Base-by-base conservation (phyloP, 2,888 invertebrate genomes). In the Balanococcus diminutus region DNA sequence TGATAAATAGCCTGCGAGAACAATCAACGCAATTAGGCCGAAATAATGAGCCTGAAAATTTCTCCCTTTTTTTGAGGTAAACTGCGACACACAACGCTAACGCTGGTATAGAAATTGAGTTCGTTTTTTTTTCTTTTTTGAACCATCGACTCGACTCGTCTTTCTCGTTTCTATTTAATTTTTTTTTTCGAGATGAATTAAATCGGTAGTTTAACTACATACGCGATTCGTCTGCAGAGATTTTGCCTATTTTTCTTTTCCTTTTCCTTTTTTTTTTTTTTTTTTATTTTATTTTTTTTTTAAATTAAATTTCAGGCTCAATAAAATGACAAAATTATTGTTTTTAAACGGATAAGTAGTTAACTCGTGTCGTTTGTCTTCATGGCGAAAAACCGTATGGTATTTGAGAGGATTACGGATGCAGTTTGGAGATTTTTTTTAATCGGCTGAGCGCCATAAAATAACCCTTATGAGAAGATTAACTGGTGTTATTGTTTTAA, bases 11-110 rank as follows among this genome's bases (percentile, higher is more conserved):
- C 72, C 25, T 16, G 72, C 67, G 32, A 28, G 72, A 75, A 75
- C 72, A 75, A 75, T 75, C 72, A 32, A 75, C 72, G 32, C 72
- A 75, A 75, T 75, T 75, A 75, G 72, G 31, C 72, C 72, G 72
- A 32, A 75, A 75, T 75, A 75, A 75, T 75, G 72, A 67, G 67
- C 25, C 28, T 28, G 67, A 67, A 67, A 67, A 67, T 67, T 67
- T 67, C 67, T 6, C 46, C n/a, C n/a, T 51, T 51, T 51, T n/a
- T 51, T n/a, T n/a, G n/a, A n/a, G n/a, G n/a, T n/a, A n/a, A n/a
- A n/a, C n/a, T n/a, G 6, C 46, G 2, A 3, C 16, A 3, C 6
- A 51, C 67, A 1, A 28, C 9, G 2, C 67, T 14, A 1, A 28
- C 9, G 2, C 67, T 14, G 25, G 51, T 28, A 14, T 14, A 28